Evolutionary conservation across 2,888 invertebrate species (phyloP).

Genomic region (Anarsia innoxiella): DNA sequence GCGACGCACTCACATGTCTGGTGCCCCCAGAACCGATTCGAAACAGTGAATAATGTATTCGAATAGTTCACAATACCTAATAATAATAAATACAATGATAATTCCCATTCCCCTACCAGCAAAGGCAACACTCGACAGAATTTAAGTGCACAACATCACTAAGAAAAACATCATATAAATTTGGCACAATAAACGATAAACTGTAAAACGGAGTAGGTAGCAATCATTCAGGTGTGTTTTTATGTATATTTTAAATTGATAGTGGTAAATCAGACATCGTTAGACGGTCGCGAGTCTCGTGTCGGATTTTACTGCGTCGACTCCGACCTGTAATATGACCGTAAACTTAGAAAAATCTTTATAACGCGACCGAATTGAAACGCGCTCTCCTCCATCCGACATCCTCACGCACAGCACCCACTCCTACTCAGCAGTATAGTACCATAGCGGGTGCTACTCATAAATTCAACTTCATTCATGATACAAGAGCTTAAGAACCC

Average conservation of each 20-base stretch:
- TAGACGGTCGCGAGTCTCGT: constrained; percentile 54
- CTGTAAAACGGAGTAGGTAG: constrained; percentile 45
- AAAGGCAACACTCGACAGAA: no score
- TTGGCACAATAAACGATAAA: constrained; percentile 44
- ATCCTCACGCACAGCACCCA: constrained; percentile 25
- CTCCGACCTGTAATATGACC: constrained; percentile 51
- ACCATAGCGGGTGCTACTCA: constrained; percentile 56
- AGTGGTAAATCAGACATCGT: constrained; percentile 68
- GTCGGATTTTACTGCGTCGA: constrained; percentile 65
- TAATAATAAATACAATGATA: constrained; percentile 41
- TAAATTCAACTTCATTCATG: constrained; percentile 69
- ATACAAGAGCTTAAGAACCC: constrained; percentile 39
- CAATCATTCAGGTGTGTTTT: constrained; percentile 54
- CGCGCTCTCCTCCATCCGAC: constrained; percentile 19
- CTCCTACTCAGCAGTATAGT: constrained; percentile 40
- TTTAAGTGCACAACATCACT: constrained; percentile 10
- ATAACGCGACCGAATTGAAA: constrained; percentile 46
- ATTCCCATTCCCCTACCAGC: no score
- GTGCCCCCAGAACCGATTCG: constrained; percentile 67
- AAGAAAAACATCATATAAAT: constrained; percentile 28
- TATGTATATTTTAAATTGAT: constrained; percentile 60
- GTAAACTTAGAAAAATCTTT: constrained; percentile 68
- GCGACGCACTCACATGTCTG: constrained; percentile 54
- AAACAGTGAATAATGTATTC: constrained; percentile 68
- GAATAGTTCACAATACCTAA: constrained; percentile 53